A percentile compares a stretch with the other conserved stretches of the same genome.
These are phyloP conservation scores for Exaiptasia diaphana DNA, from an alignment of 64 coral and sea anemone species.

Conservation along the genomic window DNA sequence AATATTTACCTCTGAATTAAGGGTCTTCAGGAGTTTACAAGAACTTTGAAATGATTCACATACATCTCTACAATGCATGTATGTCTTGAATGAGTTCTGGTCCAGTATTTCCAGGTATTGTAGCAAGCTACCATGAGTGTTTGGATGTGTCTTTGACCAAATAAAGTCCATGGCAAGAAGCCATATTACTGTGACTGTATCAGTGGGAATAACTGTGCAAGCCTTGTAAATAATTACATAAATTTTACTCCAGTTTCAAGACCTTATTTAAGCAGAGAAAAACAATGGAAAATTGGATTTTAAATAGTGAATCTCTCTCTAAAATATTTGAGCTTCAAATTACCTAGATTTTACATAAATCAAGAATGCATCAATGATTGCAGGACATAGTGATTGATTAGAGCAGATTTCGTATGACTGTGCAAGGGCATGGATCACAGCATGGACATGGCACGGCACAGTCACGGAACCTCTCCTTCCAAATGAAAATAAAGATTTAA, in stretches of 20 bases:
- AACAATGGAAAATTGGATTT: neutral
- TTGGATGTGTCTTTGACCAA: constrained; percentile 51
- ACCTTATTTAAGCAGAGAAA: too few relatives aligned
- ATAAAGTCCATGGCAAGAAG: constrained; percentile 73
- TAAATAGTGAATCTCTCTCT: neutral
- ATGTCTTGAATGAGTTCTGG: constrained; percentile 40
- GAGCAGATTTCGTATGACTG: too few relatives aligned
- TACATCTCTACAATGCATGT: constrained; percentile 14
- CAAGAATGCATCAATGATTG: too few relatives aligned
- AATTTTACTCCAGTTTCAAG: neutral
- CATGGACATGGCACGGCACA: too few relatives aligned
- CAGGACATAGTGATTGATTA: too few relatives aligned
- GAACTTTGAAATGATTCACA: constrained; percentile 52
- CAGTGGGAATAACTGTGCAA: constrained; percentile 46
- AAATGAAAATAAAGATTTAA: too few relatives aligned
- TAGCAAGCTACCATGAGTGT: constrained; percentile 26
- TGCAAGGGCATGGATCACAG: too few relatives aligned
- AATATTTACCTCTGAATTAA: constrained; percentile 59
- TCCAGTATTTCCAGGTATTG: constrained; percentile 64
- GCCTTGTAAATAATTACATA: constrained; percentile 27
- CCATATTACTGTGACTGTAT: constrained; percentile 74
- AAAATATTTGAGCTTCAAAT: too few relatives aligned
- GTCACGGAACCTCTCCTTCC: too few relatives aligned
- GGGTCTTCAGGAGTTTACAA: constrained; percentile 68
- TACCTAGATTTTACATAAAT: too few relatives aligned